Base-by-base conservation (phyloP, 1,140 invertebrate genomes). In the Eriocheir sinensis region DNA sequence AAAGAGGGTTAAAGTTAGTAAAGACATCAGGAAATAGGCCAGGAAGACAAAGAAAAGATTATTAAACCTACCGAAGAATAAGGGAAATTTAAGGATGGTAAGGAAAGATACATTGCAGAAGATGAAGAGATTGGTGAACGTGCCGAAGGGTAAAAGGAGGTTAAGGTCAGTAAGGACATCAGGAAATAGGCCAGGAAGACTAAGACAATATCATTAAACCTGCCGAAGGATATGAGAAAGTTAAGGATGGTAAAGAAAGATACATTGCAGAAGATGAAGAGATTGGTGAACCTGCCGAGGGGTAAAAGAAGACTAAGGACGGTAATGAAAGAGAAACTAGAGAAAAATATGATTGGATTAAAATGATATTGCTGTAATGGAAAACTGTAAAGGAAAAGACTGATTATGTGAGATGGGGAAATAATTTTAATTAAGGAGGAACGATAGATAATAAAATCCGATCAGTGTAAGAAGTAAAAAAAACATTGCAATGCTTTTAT, bases 1-100 rank as follows among this genome's bases (percentile, higher is more conserved):
- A n/a, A n/a, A n/a, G n/a, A n/a, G n/a, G n/a, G n/a, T n/a, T n/a
- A n/a, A n/a, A n/a, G n/a, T n/a, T n/a, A n/a, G n/a, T n/a, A n/a
- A n/a, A n/a, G 99, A 99, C 1, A 99, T 97, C 0, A 99, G 96
- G 96, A 99, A 99, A 97, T 99, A 99, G 48, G 98, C 97, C 0
- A 98, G 97, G 96, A 99, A 99, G 41, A 99, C 97, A 92, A 98
- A 98, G 96, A 99, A 99, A 96, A 99, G 98, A 12, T 98, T 97
- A 96, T 99, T 99, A 96, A 99, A 99, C 95, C 99, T 98, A 96
- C 6, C 4, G 90, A 80, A n/a, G n/a, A n/a, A n/a, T 72, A 72
- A n/a, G 80, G 27, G n/a, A 81, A 27, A 27, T 4, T 81, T n/a
- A 81, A 81, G 80, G n/a, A 38, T 6, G 9, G 9, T 4, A 44